These are phyloP conservation scores for Microctonus brassicae DNA, from an alignment of 2,888 invertebrate species.

Conservation along the genomic window DNA sequence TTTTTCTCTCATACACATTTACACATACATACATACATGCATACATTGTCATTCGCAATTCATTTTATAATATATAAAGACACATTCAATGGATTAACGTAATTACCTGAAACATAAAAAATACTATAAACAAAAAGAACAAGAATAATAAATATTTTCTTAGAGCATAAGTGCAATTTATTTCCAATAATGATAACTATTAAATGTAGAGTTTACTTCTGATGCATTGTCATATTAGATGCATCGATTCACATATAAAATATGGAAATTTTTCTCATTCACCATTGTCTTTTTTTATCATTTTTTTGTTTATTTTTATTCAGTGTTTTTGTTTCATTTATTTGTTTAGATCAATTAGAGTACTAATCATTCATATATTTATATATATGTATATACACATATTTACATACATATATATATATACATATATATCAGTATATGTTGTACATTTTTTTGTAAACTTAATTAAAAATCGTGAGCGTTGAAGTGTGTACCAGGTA, in stretches of 20 bases:
- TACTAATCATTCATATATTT: not conserved
- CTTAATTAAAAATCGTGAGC: not conserved
- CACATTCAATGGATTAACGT: constrained; percentile 37
- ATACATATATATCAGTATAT: not conserved
- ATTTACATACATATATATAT: too few relatives aligned
- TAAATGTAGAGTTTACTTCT: constrained; percentile 47
- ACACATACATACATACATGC: not conserved
- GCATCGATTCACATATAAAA: constrained; percentile 59
- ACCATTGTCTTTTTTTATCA: constrained; percentile 35
- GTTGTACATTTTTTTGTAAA: not conserved
- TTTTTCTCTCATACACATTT: too few relatives aligned
- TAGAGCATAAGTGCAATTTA: constrained; percentile 66
- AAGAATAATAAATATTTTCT: constrained; percentile 49
- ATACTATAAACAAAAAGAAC: constrained; percentile 19
- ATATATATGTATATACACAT: not conserved
- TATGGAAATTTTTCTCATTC: constrained; percentile 48
- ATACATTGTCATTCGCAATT: too few relatives aligned
- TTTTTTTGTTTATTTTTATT: constrained; percentile 12
- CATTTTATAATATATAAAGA: too few relatives aligned
- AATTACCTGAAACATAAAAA: constrained; percentile 51
- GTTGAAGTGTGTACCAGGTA: not conserved
- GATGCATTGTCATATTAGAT: constrained; percentile 36
- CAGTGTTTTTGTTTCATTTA: constrained; percentile 52
- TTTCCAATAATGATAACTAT: constrained; percentile 55
- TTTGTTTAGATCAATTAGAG: constrained; percentile 49